These are phyloP conservation scores for Trematomus bernacchii DNA, from an alignment of 2,797 vertebrate genomes.

Conservation along the genomic window DNA sequence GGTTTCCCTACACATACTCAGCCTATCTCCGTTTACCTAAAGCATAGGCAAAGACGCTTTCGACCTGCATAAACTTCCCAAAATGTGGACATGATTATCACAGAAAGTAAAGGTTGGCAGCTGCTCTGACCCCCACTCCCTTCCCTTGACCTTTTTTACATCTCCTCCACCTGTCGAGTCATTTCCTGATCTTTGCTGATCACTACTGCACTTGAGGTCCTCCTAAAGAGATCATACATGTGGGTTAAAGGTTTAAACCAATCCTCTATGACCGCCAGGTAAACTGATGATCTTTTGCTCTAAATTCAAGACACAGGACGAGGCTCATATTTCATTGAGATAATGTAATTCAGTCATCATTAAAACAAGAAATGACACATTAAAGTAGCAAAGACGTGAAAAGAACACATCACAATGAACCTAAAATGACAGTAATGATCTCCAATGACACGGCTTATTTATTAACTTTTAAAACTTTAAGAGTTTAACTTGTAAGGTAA, in stretches of 20 bases:
- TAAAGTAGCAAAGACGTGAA: constrained; percentile 21
- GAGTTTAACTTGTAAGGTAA: constrained; percentile 62
- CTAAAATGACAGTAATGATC: constrained; percentile 53
- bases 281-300: constrained; percentile 34
- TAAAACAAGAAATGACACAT: constrained; percentile 52
- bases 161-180: constrained; percentile 32
- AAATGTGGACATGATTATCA: constrained; percentile 60
- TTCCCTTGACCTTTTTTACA: constrained; percentile 32
- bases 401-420: constrained; percentile 23
- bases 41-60: constrained; percentile 31
- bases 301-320: constrained; percentile 8
- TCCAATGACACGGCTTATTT: constrained; percentile 46
- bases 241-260: constrained; percentile 24
- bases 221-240: constrained; percentile 36
- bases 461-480: constrained; percentile 30
- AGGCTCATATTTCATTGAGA: constrained; percentile 48
- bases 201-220: constrained; percentile 22
- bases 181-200: constrained; percentile 49
- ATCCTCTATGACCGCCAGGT: constrained; percentile 14
- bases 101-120: constrained; percentile 38
- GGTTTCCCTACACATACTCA: constrained; percentile 52
- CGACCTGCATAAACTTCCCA: constrained; percentile 64
- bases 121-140: constrained; percentile 13
- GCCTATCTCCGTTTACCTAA: constrained; percentile 36
- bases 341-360: constrained; percentile 41